phyloP scores from a whole-genome alignment of 2,113 vertebrate genomes.

The Etheostoma cragini region DNA sequence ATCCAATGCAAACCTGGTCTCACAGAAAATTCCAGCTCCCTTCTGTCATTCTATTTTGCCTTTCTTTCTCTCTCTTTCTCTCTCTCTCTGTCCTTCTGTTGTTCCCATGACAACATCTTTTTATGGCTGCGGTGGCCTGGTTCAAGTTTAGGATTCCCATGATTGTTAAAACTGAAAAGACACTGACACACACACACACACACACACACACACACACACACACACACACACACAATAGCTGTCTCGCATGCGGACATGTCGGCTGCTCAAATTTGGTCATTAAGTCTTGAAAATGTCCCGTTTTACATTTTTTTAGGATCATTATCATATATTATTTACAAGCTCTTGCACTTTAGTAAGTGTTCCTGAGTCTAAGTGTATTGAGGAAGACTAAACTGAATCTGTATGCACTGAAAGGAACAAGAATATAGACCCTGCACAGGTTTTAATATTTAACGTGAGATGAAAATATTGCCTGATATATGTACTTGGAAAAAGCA shows the following conservation, averaged over 20 bases:
- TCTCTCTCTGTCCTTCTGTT: not conserved
- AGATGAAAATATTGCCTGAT: not conserved
- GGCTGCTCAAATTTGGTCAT: not conserved
- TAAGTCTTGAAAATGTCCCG: not conserved
- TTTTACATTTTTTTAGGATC: not conserved
- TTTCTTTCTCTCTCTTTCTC: not conserved
- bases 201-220: not conserved
- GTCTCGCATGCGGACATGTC: not conserved
- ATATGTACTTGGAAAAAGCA: not conserved
- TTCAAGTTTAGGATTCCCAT: slow-evolving; percentile 70
- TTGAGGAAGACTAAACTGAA: not conserved
- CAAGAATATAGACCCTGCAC: not conserved
- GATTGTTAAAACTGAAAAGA: slow-evolving; percentile 24
- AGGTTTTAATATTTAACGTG: not conserved
- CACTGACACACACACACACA: not conserved
- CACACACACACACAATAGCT: not conserved
- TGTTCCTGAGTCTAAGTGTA: not conserved
- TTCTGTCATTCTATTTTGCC: slow-evolving; percentile 17
- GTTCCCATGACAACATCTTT: slow-evolving; percentile 69
- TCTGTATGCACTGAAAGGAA: not conserved
- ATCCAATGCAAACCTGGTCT: slow-evolving; percentile 4
- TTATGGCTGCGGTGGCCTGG: slow-evolving; percentile 69
- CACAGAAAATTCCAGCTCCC: slow-evolving; percentile 10
- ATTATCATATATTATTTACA: not conserved
- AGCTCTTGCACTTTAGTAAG: not conserved